These are phyloP conservation scores for Elymnias hypermnestra DNA, from an alignment of 1,140 invertebrate species.

Conservation along the genomic window DNA sequence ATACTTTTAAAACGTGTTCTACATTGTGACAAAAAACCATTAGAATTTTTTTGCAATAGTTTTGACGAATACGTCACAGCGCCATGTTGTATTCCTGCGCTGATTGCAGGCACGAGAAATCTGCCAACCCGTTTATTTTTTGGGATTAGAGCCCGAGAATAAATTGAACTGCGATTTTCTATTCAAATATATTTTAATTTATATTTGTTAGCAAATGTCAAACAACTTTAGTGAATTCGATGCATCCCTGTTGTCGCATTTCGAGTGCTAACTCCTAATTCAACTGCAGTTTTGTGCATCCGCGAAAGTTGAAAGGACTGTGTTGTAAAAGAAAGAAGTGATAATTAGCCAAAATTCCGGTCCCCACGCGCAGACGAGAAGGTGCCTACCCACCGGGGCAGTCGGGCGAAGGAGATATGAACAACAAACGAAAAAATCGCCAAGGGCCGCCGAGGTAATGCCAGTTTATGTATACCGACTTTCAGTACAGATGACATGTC, in stretches of 20 bases:
- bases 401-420: conserved; percentile 76
- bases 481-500: conserved; percentile 61
- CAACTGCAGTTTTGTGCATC: conserved; percentile 76
- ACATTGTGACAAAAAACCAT: conserved; percentile 10
- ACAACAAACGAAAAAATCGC: conserved; percentile 78
- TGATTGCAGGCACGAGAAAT: conserved; percentile 76
- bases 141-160: conserved; percentile 71
- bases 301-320: conserved; percentile 76
- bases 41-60: conserved; percentile 61
- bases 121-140: conserved; percentile 76
- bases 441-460: conserved; percentile 77
- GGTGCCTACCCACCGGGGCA: conserved; percentile 77
- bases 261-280: conserved; percentile 69
- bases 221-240: conserved; percentile 66
- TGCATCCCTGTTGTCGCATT: conserved; percentile 69
- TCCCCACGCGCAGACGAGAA: conserved; percentile 79
- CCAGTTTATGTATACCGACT: conserved; percentile 49
- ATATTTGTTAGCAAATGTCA: conserved; percentile 74
- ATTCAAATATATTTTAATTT: conserved; percentile 75
- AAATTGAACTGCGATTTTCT: conserved; percentile 75
- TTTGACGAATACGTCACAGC: conserved; percentile 74
- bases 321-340: conserved; percentile 75
- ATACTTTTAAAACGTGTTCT: conserved; percentile 11
- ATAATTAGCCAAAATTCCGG: conserved; percentile 80
- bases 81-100: conserved; percentile 77